A percentile compares a stretch with the other conserved stretches of the same genome.
Conservation (phyloP, 2,888 invertebrate species). For the Odiellus spinosus region DNA sequence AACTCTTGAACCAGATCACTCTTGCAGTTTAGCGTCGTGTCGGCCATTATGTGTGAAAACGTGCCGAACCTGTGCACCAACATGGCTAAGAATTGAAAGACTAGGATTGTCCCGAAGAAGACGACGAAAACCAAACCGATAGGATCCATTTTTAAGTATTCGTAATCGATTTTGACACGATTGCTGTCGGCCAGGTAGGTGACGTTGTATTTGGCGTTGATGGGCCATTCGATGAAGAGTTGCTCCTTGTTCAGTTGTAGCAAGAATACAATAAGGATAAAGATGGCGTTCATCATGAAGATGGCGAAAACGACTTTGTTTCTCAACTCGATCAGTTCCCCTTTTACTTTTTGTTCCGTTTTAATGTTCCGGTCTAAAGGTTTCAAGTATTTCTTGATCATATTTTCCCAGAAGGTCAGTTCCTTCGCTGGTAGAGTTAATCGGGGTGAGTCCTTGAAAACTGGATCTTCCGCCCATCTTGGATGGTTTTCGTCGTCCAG, state of each 20-base stretch:
- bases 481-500: constrained; percentile 79
- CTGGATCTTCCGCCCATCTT: constrained; percentile 56
- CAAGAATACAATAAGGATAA: constrained; percentile 95
- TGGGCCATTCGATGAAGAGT: constrained; percentile 90
- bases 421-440: no score
- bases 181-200: constrained; percentile 75
- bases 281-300: constrained; percentile 97
- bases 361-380: constrained; percentile 85
- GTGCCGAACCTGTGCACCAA: constrained; percentile 97
- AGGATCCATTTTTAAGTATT: constrained; percentile 84
- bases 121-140: constrained; percentile 94
- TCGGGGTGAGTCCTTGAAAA: no score
- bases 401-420: constrained; percentile 69
- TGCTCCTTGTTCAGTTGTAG: constrained; percentile 96
- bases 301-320: constrained; percentile 91
- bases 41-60: constrained; percentile 85
- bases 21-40: constrained; percentile 75
- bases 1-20: constrained; percentile 71
- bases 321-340: constrained; percentile 81
- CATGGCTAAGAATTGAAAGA: constrained; percentile 95
- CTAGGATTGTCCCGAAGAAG: constrained; percentile 88
- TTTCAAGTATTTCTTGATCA: constrained; percentile 83
- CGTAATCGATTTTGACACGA: constrained; percentile 83
- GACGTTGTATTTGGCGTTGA: constrained; percentile 84
- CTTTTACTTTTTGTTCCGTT: constrained; percentile 77